Conservation (phyloP, 2,888 invertebrate species). For the Caprella mutica region DNA sequence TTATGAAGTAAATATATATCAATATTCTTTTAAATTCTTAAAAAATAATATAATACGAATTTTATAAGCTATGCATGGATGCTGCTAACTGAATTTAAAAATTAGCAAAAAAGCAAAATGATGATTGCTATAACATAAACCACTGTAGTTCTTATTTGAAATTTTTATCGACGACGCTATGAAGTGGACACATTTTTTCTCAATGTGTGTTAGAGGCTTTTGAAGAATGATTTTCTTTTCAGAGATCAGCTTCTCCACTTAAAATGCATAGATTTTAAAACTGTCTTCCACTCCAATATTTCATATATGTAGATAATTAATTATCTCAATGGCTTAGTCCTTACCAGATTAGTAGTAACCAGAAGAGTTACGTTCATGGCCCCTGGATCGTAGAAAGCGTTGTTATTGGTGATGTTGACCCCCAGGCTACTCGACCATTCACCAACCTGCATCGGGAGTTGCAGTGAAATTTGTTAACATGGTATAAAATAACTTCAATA, state of each 20-base stretch:
- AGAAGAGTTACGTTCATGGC: slow-evolving; percentile 62
- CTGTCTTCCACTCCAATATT: too few species aligned
- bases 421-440: slow-evolving; percentile 37
- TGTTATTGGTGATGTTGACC: slow-evolving; percentile 38
- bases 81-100: neutral
- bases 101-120: neutral
- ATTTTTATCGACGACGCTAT: too few species aligned
- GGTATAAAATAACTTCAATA: too few species aligned
- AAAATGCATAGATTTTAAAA: too few species aligned
- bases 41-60: neutral
- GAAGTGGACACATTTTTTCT: too few species aligned
- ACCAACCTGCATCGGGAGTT: slow-evolving; percentile 35
- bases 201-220: too few species aligned
- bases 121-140: too few species aligned
- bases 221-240: too few species aligned
- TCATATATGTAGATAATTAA: too few species aligned
- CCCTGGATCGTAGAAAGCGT: slow-evolving; percentile 51
- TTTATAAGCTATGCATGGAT: neutral
- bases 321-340: too few species aligned
- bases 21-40: neutral
- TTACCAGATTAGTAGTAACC: slow-evolving; percentile 63
- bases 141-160: too few species aligned
- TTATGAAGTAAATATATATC: neutral
- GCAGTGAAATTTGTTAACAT: neutral
- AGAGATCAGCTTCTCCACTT: too few species aligned